phyloP scores from a whole-genome alignment of 2,888 invertebrate genomes.

The Fragum fragum region DNA sequence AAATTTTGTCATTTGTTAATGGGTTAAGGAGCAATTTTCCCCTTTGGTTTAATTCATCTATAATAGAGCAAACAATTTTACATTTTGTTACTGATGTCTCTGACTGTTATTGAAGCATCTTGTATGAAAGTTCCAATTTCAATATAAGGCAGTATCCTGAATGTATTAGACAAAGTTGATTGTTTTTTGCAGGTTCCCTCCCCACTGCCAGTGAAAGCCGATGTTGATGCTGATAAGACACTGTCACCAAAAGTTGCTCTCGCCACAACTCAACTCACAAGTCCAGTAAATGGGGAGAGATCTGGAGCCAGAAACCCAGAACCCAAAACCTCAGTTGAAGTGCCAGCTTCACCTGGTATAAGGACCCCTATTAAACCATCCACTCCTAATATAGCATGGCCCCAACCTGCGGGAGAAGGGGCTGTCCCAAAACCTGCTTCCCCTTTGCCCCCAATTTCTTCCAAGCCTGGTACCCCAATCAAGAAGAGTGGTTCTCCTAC shows the following conservation, averaged over 20 bases:
- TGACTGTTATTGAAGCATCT: too few species aligned
- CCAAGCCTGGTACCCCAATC: slow-evolving; percentile 40
- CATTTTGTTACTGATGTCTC: too few species aligned
- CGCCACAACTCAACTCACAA: slow-evolving; percentile 39
- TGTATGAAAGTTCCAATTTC: too few species aligned
- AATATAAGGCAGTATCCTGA: too few species aligned
- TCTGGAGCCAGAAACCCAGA: slow-evolving; percentile 70
- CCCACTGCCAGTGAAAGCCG: slow-evolving; percentile 71
- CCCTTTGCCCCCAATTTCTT: slow-evolving; percentile 55
- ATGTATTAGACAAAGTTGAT: too few species aligned
- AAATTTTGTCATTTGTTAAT: too few species aligned
- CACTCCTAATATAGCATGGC: slow-evolving; percentile 67
- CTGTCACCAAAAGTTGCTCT: slow-evolving; percentile 51
- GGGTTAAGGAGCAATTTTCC: too few species aligned
- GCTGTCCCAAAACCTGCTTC: slow-evolving; percentile 50
- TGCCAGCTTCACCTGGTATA: slow-evolving; percentile 64
- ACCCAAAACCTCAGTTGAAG: slow-evolving; percentile 58
- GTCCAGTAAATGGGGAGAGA: slow-evolving; percentile 30
- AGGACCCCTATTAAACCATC: slow-evolving; percentile 53
- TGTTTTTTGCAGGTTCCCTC: slow-evolving; percentile 67
- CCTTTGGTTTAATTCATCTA: too few species aligned
- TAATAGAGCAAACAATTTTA: too few species aligned
- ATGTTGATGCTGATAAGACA: slow-evolving; percentile 63
- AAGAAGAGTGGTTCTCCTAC: slow-evolving; percentile 23
- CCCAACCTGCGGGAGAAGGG: slow-evolving; percentile 51